phyloP scores from a whole-genome alignment of 2,797 vertebrate species.

The Mastacembelus armatus region DNA sequence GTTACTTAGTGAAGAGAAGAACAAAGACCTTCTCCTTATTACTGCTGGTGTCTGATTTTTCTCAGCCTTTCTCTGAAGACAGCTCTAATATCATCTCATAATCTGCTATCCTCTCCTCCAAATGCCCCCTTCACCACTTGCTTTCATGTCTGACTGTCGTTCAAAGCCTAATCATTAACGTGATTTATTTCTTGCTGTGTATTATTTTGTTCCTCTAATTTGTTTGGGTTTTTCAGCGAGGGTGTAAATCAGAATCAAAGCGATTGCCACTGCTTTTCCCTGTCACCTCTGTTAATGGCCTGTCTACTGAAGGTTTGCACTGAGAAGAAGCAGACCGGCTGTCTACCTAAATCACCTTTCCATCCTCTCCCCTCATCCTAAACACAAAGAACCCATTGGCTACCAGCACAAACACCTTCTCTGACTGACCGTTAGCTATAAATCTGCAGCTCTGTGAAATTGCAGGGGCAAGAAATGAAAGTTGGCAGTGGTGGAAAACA shows the following conservation, averaged over 20 bases:
- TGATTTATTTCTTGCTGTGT: conserved; percentile 82
- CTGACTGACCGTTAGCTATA: conserved; percentile 59
- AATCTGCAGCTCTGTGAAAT: conserved; percentile 62
- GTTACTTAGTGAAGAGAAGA: conserved; percentile 66
- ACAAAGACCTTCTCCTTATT: conserved; percentile 75
- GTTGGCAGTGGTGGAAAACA: conserved; percentile 40
- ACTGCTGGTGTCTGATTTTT: conserved; percentile 71
- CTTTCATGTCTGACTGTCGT: conserved; percentile 76
- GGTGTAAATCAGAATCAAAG: conserved; percentile 83
- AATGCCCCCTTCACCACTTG: conserved; percentile 65
- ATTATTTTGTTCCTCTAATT: conserved; percentile 83
- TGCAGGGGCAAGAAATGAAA: conserved; percentile 45
- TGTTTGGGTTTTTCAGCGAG: conserved; percentile 78
- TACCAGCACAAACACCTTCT: conserved; percentile 73
- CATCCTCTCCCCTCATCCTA: conserved; percentile 75
- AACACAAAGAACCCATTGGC: conserved; percentile 81
- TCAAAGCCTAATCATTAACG: conserved; percentile 78
- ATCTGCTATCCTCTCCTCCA: conserved; percentile 76
- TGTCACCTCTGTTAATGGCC: conserved; percentile 81
- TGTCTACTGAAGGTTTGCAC: conserved; percentile 64
- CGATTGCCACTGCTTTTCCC: conserved; percentile 72
- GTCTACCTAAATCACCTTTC: conserved; percentile 78
- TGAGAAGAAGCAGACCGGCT: conserved; percentile 80
- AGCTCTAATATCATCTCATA: conserved; percentile 73
- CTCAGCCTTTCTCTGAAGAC: conserved; percentile 75